Evolutionary conservation across 2,888 invertebrate genomes (phyloP).

Genomic region (Incurvaria masculella): DNA sequence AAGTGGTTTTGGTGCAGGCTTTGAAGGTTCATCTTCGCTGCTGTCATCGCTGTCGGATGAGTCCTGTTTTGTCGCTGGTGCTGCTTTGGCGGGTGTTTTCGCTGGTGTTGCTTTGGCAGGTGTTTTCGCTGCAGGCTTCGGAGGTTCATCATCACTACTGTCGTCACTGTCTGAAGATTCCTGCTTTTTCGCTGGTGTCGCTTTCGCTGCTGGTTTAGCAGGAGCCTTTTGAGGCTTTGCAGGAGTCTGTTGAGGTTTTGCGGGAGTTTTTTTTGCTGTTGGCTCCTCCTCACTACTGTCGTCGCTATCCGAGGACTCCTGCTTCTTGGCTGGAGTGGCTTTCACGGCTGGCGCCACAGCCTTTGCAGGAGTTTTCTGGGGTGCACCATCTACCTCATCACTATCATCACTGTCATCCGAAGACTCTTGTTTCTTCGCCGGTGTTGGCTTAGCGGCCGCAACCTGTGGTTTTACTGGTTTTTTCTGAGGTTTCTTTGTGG

Average conservation of each 20-base stretch:
- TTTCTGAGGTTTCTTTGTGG: conserved; percentile 19
- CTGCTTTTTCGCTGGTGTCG: conserved; percentile 17
- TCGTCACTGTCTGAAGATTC: conserved; percentile 20
- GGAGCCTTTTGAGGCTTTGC: conserved; percentile 12
- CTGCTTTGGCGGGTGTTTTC: conserved; percentile 23
- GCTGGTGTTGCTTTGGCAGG: conserved; percentile 15
- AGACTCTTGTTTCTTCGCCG: conserved; percentile 24
- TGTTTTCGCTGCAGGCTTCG: not conserved
- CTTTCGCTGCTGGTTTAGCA: conserved; percentile 17
- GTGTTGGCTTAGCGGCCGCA: conserved; percentile 16
- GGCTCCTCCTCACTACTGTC: conserved; percentile 18
- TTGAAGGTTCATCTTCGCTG: conserved; percentile 37
- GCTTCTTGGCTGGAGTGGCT: conserved; percentile 17
- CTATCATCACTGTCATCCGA: conserved; percentile 25
- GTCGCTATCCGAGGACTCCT: conserved; percentile 21
- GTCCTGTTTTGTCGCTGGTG: conserved; percentile 26
- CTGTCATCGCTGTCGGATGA: conserved; percentile 37
- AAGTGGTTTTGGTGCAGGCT: conserved; percentile 20
- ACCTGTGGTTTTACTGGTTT: conserved; percentile 17
- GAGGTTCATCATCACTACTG: not conserved
- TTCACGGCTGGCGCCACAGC: conserved; percentile 12
- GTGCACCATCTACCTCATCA: conserved; percentile 18
- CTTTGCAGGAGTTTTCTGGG: conserved; percentile 1
- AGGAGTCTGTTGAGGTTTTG: conserved; percentile 11
- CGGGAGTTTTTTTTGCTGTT: conserved; percentile 1